Base-by-base conservation (phyloP, 2,797 vertebrate genomes). In the Semaprochilodus insignis region DNA sequence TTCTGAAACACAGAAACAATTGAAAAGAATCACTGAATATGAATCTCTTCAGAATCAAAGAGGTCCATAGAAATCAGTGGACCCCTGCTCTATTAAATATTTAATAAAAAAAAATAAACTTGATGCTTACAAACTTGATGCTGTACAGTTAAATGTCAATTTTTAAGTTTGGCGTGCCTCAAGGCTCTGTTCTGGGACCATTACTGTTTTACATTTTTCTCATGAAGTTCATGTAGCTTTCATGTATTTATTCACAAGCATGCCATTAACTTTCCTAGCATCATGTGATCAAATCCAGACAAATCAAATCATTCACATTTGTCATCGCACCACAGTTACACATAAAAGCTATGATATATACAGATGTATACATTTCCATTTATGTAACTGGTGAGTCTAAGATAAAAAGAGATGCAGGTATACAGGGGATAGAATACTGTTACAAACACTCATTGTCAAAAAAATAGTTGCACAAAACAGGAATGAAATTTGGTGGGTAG, bases 111-210 rank as follows among this genome's bases (percentile, higher is more conserved):
- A 75, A 31, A 0, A 40, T 31, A 40, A 48, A 48, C 44, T 1
- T 76, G 73, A 75, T 63, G 36, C 51, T 52, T 11, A 63, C 48
- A 21, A 65, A n/a, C n/a, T n/a, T n/a, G n/a, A n/a, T n/a, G n/a
- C 59, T 55, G n/a, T 23, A n/a, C 40, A 67, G 40, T 57, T 57
- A 81, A 67, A 44, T 66, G 19, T 8, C 11, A 65, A 31, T 74
- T 81, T 67, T 51, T 16, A 71, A 25, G 27, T 27, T 81, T 71
- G 34, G 25, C n/a, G 67, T 60, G 21, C 59, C 59, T 11, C 59
- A 60, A 8, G 59, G 59, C 59, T 60, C 59, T 23, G n/a, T 60
- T 1, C 8, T 60, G 6, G 13, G 59, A 23, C 59, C 59, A 13
- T 60, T 60, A 0, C n/a, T 60, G 21, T 59, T 59, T 55, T 6